Evolutionary conservation across 2,888 invertebrate species (phyloP).

Genomic region (Lochmaea capreae): DNA sequence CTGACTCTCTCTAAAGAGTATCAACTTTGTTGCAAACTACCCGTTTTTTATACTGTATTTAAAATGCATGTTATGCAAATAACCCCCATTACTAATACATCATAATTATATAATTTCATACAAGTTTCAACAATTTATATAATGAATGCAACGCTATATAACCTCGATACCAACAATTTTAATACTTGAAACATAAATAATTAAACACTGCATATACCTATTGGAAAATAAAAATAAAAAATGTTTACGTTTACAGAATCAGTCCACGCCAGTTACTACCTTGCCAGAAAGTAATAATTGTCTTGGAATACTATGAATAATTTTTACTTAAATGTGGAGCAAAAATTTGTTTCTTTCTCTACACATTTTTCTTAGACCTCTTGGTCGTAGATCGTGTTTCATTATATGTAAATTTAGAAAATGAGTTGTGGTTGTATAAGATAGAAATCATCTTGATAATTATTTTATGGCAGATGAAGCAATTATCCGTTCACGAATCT

Average conservation of each 20-base stretch:
- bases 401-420: no score
- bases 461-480: background rate
- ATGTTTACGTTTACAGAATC: background rate
- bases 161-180: background rate
- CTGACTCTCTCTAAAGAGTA: background rate
- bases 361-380: no score
- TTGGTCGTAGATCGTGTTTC: no score
- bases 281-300: background rate
- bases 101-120: constrained; percentile 9
- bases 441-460: no score
- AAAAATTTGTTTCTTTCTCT: no score
- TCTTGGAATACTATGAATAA: no score
- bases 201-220: background rate
- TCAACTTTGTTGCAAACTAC: background rate
- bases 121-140: constrained; percentile 3
- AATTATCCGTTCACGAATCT: background rate
- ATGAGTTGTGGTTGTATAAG: no score
- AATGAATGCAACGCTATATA: constrained; percentile 3
- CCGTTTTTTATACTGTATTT: background rate
- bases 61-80: constrained; percentile 5
- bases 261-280: background rate
- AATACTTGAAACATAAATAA: background rate
- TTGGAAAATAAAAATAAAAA: background rate
- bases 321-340: no score
- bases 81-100: constrained; percentile 3